A percentile compares a stretch with the other conserved stretches of the same genome.
Conservation (phyloP, 2,888 invertebrate species). For the Caenorhabditis panamensis region DNA sequence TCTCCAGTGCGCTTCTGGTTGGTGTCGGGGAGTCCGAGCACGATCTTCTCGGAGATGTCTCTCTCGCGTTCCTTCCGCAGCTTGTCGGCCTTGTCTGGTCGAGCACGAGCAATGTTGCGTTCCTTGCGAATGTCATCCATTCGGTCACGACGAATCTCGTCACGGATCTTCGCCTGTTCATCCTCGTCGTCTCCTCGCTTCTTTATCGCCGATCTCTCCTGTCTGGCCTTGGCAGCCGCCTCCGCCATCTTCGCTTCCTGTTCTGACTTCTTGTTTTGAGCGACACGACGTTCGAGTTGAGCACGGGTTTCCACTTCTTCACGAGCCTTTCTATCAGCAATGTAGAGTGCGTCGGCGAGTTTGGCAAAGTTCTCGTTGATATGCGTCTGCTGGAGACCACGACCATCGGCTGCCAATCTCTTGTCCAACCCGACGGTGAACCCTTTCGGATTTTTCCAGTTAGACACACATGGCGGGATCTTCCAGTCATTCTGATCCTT, state of each 20-base stretch:
- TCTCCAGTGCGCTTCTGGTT: constrained; percentile 80
- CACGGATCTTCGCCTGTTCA: constrained; percentile 86
- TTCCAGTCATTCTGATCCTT: constrained; percentile 99
- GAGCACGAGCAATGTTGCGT: constrained; percentile 92
- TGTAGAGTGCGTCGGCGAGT: constrained; percentile 96
- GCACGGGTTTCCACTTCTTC: constrained; percentile 98
- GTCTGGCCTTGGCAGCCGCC: constrained; percentile 93
- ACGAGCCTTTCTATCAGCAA: constrained; percentile 96
- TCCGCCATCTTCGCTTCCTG: constrained; percentile 90
- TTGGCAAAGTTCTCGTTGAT: constrained; percentile 99
- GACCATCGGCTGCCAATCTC: constrained; percentile 96
- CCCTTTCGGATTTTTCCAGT: constrained; percentile 99
- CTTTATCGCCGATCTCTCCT: constrained; percentile 59
- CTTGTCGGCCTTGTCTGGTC: constrained; percentile 92
- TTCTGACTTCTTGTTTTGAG: constrained; percentile 91
- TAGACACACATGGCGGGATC: constrained; percentile 97
- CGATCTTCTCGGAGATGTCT: constrained; percentile 98
- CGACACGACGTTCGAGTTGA: constrained; percentile 90
- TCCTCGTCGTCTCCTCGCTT: constrained; percentile 84
- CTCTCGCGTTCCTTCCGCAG: constrained; percentile 89
- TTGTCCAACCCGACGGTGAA: constrained; percentile 98
- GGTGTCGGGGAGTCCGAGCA: constrained; percentile 93
- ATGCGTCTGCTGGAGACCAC: constrained; percentile 94
- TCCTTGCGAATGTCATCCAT: constrained; percentile 85
- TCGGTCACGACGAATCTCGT: constrained; percentile 85